Conservation (phyloP, 2,888 invertebrate species). For the Phyllotreta cruciferae region DNA sequence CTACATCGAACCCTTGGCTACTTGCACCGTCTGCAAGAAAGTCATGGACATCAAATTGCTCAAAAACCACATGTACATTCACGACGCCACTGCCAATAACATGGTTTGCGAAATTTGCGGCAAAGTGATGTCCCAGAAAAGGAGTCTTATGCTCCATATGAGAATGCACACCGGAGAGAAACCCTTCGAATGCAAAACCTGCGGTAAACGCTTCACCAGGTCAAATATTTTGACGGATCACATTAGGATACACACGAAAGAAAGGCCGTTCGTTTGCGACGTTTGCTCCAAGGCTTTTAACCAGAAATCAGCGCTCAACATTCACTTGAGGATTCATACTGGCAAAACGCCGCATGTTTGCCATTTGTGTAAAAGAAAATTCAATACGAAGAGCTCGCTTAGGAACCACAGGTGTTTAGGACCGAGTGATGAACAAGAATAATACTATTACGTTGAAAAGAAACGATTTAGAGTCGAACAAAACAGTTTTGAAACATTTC, state of each 20-base stretch:
- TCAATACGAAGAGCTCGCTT: slow-evolving; percentile 46
- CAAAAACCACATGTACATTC: slow-evolving; percentile 37
- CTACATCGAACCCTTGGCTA: slow-evolving; percentile 38
- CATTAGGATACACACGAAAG: slow-evolving; percentile 48
- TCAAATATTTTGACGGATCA: slow-evolving; percentile 50
- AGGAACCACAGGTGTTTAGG: slow-evolving; percentile 54
- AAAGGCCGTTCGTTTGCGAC: slow-evolving; percentile 53
- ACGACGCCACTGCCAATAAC: slow-evolving; percentile 31
- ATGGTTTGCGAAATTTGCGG: slow-evolving; percentile 55
- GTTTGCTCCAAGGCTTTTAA: slow-evolving; percentile 19
- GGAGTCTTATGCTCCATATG: slow-evolving; percentile 31
- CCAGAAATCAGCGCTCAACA: slow-evolving; percentile 14
- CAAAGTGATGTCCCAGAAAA: slow-evolving; percentile 36
- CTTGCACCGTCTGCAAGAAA: slow-evolving; percentile 39
- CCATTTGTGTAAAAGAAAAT: slow-evolving; percentile 44
- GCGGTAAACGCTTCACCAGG: slow-evolving; percentile 37
- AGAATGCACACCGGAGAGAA: slow-evolving; percentile 47
- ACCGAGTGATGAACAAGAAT: too few species aligned
- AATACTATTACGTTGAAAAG: too few species aligned
- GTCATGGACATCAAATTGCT: slow-evolving; percentile 32
- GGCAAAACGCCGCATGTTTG: slow-evolving; percentile 36
- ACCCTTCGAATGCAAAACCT: slow-evolving; percentile 43
- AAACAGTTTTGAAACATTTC: too few species aligned
- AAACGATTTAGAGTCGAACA: too few species aligned
- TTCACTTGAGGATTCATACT: slow-evolving; percentile 21